Evolutionary conservation across 2,888 invertebrate genomes (phyloP), one percentile per base, ranked within the genome.

Genomic region (Bugulina stolonifera): DNA sequence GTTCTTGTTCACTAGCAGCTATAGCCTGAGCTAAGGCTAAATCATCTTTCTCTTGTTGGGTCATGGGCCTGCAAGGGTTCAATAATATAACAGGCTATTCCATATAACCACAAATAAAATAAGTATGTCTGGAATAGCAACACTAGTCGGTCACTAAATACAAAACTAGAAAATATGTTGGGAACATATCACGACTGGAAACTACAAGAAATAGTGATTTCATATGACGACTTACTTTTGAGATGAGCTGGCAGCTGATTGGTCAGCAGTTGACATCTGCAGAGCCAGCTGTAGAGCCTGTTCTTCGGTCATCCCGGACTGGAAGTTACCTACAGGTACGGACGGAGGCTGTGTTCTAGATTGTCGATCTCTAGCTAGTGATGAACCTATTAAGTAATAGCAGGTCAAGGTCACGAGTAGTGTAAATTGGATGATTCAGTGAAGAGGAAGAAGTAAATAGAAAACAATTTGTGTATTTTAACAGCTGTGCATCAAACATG

Each of bases 11-110:
- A 76, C 81, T 80, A 69, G 79, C 80, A 18, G 80, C 79, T 69
- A 81, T 73, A 18, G 82, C 81, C 74, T 80, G 79, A 52, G 83
- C 83, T 72, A 83, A 75, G 54, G 80, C 76, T 52, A 78, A 72
- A 73, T 83, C 83, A 57, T 81, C 81, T 52, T 77, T 75, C 58
- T 82, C 82, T 74, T 83, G 81, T 71, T 77, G 77, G 34, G 32
- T 29, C 57, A 57, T 57, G 5, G 57, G 57, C 23, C 57, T 57
- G n/a, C n/a, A n/a, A n/a, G n/a, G n/a, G n/a, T n/a, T n/a, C n/a
- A n/a, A n/a, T n/a, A n/a, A n/a, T n/a, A n/a, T n/a, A n/a, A n/a
- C n/a, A n/a, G n/a, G n/a, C n/a, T n/a, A n/a, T n/a, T n/a, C n/a
- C n/a, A n/a, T n/a, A n/a, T n/a, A n/a, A n/a, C n/a, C n/a, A n/a